Base-by-base conservation (phyloP, 2,888 invertebrate species). In the Darwinula stevensoni region DNA sequence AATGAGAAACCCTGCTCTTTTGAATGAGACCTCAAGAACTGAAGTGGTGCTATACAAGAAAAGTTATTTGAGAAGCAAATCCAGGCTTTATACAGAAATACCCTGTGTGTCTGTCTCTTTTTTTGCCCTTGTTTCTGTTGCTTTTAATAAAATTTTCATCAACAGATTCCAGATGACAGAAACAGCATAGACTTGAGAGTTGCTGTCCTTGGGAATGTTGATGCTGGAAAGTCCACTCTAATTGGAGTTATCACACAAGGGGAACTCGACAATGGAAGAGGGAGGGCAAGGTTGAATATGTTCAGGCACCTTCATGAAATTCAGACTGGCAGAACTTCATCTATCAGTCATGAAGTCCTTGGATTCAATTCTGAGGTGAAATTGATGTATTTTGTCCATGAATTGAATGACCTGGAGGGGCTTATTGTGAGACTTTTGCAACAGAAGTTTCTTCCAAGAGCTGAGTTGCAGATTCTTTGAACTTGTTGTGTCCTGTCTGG, bases 181-280 rank as follows among this genome's bases (percentile, higher is more conserved):
- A 73, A 75, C 43, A 75, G 69, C 39, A 69, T 84, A 31, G 91
- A 94, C 49, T 58, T 94, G 28, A 57, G 86, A 33, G 67, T 86
- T 3, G 88, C 88, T 0, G 86, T 94, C 17, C 63, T 88, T 48
- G 94, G 94, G 0, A 78, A 78, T 41, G 82, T 82, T 40, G 86
- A 88, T 53, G 82, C 80, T 2, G 91, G 91, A n/a, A 94, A 94
- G 50, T 86, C 86, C 4, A 94, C 91, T 0, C 59, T 94, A 17
- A 60, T 91, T 17, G 94, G 94, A 9, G 91, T 94, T 1, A 53
- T 97, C 17, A 91, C 91, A 0, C 86, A 91, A 53, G 88, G 91
- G 16, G 78, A 76, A 49, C 56, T 84, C 36, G 94, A 97, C 51
- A 91, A 94, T 53, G 94, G 94, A 0, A 59, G 80, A 35, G 91